phyloP scores from a whole-genome alignment of 2,113 vertebrate species.

The Peromyscus californicus region DNA sequence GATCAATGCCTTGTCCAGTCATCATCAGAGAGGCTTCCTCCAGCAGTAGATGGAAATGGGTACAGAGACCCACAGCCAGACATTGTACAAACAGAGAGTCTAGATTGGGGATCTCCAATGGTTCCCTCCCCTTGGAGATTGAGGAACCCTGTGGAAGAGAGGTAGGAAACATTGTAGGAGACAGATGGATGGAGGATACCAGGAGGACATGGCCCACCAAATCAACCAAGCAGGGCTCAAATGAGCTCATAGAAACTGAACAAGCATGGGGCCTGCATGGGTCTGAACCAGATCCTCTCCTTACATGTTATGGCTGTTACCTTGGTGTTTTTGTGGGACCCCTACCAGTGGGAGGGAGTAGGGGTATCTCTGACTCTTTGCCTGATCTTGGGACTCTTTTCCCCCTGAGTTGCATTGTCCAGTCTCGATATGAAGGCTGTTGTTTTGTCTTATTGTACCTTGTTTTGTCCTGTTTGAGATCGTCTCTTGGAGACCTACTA shows the following conservation, averaged over 20 bases:
- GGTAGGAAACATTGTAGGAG: not conserved
- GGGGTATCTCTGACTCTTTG: not conserved
- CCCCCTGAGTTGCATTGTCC: not conserved
- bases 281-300: not conserved
- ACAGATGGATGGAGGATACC: not conserved
- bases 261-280: not conserved
- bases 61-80: not conserved
- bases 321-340: not conserved
- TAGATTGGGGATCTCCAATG: not conserved
- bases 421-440: not conserved
- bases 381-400: not conserved
- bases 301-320: not conserved
- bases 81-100: not conserved
- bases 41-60: not conserved
- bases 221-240: not conserved
- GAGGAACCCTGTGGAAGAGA: not conserved
- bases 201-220: not conserved
- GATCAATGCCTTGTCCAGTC: not conserved
- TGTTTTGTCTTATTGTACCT: not conserved
- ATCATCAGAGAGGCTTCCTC: not conserved
- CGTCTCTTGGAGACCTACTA: not conserved
- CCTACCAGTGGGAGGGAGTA: no score
- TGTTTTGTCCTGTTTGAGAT: not conserved
- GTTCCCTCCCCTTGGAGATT: not conserved
- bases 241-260: not conserved